phyloP scores from a whole-genome alignment of 2,797 vertebrate species.

The Odontamblyopus lacepedii region DNA sequence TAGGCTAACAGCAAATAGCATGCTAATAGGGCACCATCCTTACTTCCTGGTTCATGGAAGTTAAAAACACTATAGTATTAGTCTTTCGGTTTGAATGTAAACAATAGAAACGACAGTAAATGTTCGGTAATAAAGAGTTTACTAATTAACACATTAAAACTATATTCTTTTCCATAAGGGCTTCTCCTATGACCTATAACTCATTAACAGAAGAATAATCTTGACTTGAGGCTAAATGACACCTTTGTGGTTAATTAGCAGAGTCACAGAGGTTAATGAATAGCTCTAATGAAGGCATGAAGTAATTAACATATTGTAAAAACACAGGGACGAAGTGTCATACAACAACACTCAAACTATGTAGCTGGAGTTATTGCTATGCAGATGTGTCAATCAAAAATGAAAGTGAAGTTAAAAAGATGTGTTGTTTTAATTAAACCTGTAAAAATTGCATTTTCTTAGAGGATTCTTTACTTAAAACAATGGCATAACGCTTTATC shows the following conservation, averaged over 20 bases:
- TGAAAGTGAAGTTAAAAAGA: neutral
- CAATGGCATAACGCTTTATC: too few relatives aligned
- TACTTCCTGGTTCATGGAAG: too few relatives aligned
- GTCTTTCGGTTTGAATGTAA: too few relatives aligned
- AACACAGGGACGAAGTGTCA: neutral
- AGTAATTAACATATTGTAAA: constrained; percentile 2
- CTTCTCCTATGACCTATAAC: neutral
- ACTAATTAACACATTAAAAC: neutral
- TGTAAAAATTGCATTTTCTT: neutral
- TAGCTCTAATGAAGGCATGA: neutral
- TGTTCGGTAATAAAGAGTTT: too few relatives aligned
- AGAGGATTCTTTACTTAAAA: too few relatives aligned
- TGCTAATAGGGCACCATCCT: too few relatives aligned
- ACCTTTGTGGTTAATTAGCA: constrained; percentile 9
- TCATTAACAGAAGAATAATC: neutral
- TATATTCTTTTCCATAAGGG: neutral
- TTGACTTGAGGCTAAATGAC: constrained; percentile 1
- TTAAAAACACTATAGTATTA: too few relatives aligned
- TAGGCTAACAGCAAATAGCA: too few relatives aligned
- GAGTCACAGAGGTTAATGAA: constrained; percentile 4
- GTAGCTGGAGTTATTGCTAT: too few relatives aligned
- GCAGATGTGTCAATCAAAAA: neutral
- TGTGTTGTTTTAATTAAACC: too few relatives aligned
- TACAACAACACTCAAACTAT: neutral
- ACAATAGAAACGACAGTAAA: too few relatives aligned